Conservation (phyloP, 2,888 invertebrate genomes). For the Leptinotarsa peninsularis region DNA sequence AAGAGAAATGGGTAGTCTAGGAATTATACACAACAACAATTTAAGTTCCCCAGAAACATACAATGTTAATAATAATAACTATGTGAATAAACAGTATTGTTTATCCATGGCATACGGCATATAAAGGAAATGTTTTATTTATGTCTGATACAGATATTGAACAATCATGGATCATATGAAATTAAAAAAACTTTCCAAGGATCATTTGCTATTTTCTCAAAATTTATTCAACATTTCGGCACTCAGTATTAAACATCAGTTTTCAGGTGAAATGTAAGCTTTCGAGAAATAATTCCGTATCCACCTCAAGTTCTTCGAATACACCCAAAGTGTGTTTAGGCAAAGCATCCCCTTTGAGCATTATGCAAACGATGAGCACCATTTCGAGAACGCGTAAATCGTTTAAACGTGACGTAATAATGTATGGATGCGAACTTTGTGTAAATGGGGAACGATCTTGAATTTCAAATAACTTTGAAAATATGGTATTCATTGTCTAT, state of each 20-base stretch:
- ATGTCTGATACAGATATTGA: no score
- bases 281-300: not conserved
- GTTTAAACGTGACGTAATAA: slow-evolving; percentile 34
- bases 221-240: not conserved
- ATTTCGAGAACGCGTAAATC: slow-evolving; percentile 31
- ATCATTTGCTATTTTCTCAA: no score
- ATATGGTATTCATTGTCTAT: slow-evolving; percentile 25
- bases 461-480: slow-evolving; percentile 28
- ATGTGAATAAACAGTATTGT: no score
- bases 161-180: no score
- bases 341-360: slow-evolving; percentile 29
- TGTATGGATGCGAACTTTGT: slow-evolving; percentile 34
- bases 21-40: no score
- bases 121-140: no score
- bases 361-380: slow-evolving; percentile 35
- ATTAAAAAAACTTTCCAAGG: no score
- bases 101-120: no score
- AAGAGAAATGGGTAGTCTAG: no score
- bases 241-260: not conserved
- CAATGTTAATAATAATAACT: no score
- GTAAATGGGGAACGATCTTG: slow-evolving; percentile 20
- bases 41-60: no score
- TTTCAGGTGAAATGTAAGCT: not conserved
- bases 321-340: not conserved
- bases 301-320: slow-evolving; percentile 8